A percentile compares a stretch with the other conserved stretches of the same genome.
Evolutionary conservation across 2,797 vertebrate species (phyloP).

Genomic region (Poeciliopsis turneri): DNA sequence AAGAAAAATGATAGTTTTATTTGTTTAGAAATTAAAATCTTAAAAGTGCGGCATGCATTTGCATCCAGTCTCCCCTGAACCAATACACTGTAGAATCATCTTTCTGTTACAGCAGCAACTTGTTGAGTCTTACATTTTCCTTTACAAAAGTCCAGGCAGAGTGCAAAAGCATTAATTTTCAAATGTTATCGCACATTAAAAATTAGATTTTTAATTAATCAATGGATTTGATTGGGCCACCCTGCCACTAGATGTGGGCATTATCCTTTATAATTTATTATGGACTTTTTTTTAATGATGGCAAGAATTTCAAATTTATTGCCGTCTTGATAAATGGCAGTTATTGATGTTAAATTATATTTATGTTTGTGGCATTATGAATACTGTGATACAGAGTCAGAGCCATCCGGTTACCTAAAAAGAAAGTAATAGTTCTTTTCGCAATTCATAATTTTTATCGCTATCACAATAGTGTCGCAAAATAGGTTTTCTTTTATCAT

Average conservation of each 20-base stretch:
- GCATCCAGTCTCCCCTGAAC: not conserved
- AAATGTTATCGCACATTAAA: not conserved
- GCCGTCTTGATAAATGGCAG: not conserved
- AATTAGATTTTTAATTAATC: not conserved
- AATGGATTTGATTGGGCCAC: not conserved
- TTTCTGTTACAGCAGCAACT: not conserved
- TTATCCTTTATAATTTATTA: not conserved
- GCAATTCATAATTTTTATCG: not conserved
- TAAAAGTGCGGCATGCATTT: not conserved
- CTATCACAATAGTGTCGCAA: not conserved
- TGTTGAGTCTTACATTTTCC: not conserved
- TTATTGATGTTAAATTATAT: not conserved
- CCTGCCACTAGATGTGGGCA: not conserved
- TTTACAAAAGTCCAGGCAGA: not conserved
- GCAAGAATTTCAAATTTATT: not conserved
- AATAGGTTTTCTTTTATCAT: not conserved
- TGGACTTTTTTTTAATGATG: not conserved
- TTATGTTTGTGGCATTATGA: no score
- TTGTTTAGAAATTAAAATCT: not conserved
- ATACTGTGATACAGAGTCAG: no score
- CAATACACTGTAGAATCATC: not conserved
- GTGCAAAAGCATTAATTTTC: not conserved
- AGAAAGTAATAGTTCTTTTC: not conserved
- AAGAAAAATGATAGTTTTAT: not conserved
- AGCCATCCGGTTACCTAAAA: no score